Evolutionary conservation across 2,113 vertebrate genomes (phyloP).

Genomic region (Sylvilagus bachmani): DNA sequence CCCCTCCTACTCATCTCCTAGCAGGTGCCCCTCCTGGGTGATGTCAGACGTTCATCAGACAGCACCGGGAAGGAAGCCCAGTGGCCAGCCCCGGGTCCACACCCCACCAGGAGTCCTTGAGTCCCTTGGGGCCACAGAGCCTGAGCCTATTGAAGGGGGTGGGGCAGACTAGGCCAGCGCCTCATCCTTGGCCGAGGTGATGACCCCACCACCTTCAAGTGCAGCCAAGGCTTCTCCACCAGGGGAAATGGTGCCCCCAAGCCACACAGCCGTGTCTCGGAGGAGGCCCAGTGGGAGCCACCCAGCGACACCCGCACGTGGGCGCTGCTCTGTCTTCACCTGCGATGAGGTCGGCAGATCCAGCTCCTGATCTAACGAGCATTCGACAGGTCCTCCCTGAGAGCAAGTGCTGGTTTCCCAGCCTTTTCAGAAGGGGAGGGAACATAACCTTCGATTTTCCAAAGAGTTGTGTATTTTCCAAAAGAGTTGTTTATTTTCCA

Average conservation of each 20-base stretch:
- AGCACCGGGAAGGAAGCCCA: neutral
- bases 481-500: too few species aligned
- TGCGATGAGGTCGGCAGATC: accelerated
- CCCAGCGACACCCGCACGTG: neutral
- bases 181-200: neutral
- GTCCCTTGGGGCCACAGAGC: neutral
- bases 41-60: neutral
- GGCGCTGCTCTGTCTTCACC: accelerated
- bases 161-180: too few species aligned
- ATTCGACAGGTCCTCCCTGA: neutral
- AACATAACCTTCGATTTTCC: accelerated
- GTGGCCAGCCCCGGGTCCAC: too few species aligned
- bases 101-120: neutral
- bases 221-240: neutral
- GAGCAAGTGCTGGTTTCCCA: neutral
- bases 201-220: neutral
- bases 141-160: neutral
- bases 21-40: neutral
- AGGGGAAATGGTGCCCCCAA: too few species aligned
- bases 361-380: neutral
- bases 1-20: neutral
- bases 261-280: accelerated
- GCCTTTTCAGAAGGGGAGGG: neutral
- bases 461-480: too few species aligned
- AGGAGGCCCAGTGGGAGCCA: neutral